Evolutionary conservation across 2,113 vertebrate genomes (phyloP).

Genomic region (Aspiorhynchus laticeps): DNA sequence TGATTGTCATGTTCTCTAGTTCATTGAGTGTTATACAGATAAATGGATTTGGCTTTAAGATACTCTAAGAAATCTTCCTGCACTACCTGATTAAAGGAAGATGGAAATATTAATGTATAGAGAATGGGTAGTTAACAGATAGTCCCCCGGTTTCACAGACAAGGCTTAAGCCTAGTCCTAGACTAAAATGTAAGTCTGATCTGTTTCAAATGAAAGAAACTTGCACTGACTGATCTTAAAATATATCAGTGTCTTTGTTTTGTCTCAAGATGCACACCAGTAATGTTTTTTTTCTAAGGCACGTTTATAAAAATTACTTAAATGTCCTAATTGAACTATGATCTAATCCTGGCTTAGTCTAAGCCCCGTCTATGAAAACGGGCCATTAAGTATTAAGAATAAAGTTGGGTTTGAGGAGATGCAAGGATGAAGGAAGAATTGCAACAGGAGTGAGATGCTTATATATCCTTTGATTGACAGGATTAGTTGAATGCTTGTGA

Average conservation of each 20-base stretch:
- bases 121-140: not conserved
- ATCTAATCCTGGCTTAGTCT: too few relatives aligned
- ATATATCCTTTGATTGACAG: not conserved
- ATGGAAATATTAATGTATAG: not conserved
- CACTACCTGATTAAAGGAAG: not conserved
- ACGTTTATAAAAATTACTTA: too few relatives aligned
- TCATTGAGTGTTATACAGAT: not conserved
- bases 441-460: not conserved
- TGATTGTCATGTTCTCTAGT: not conserved
- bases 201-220: too few relatives aligned
- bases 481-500: not conserved
- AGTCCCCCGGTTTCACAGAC: too few relatives aligned
- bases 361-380: too few relatives aligned
- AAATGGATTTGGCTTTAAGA: not conserved
- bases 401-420: not conserved
- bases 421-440: not conserved
- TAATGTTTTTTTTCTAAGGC: too few relatives aligned
- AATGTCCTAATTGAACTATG: too few relatives aligned
- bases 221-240: too few relatives aligned
- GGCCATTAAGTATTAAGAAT: not conserved
- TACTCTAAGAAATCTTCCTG: not conserved
- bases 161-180: too few relatives aligned
- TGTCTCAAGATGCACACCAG: too few relatives aligned
- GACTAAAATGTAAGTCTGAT: too few relatives aligned
- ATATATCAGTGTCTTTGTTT: too few relatives aligned